phyloP scores from a whole-genome alignment of 1,140 invertebrate species.

The Zaprionus tsacasi region DNA sequence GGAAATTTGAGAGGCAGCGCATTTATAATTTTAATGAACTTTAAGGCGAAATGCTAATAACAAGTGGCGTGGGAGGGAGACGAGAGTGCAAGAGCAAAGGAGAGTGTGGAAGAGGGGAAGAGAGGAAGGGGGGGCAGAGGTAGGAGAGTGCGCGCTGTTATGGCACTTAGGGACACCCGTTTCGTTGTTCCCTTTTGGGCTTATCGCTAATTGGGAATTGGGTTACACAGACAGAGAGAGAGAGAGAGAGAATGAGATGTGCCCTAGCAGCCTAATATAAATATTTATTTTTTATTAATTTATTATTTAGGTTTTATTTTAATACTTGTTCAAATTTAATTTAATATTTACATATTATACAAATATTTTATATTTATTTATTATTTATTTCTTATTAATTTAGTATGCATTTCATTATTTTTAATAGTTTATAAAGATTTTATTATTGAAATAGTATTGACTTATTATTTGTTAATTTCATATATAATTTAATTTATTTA shows the following conservation, averaged over 20 bases:
- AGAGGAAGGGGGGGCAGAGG: not conserved
- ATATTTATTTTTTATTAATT: not conserved
- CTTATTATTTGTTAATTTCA: too few species aligned
- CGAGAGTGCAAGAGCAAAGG: not conserved
- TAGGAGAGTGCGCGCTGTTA: not conserved
- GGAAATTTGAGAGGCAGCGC: slow-evolving; percentile 24
- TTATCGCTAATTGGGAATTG: slow-evolving; percentile 30
- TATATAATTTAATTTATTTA: not conserved
- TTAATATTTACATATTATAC: too few species aligned
- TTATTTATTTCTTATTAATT: too few species aligned
- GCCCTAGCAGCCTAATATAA: not conserved
- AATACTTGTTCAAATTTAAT: too few species aligned
- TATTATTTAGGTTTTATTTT: not conserved
- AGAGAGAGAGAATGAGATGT: not conserved
- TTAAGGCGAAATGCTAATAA: slow-evolving; percentile 25
- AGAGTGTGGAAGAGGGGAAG: not conserved
- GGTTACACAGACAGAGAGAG: slow-evolving; percentile 19
- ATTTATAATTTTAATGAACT: slow-evolving; percentile 32
- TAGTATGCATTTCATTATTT: too few species aligned
- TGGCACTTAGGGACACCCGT: not conserved
- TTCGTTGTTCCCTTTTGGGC: slow-evolving; percentile 2
- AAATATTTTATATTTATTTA: too few species aligned
- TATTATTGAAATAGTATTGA: too few species aligned
- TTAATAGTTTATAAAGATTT: too few species aligned
- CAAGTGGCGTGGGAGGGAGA: not conserved